These are phyloP conservation scores for Typhlichthys subterraneus DNA, from an alignment of 2,797 vertebrate species.

Conservation along the genomic window DNA sequence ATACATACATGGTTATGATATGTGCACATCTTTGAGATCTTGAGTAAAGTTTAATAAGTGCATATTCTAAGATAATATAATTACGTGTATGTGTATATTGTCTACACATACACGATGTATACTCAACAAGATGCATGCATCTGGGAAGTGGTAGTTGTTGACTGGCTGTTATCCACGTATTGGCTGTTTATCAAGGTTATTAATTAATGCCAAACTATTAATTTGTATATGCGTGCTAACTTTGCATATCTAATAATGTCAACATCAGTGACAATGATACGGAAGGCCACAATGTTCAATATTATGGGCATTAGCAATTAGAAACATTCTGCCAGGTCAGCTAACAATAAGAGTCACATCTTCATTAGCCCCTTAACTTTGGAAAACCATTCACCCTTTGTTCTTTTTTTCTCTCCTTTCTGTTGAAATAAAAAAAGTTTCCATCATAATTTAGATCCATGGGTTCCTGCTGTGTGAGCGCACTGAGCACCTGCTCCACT, in stretches of 20 bases:
- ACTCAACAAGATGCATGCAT: constrained; percentile 22
- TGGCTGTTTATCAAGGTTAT: constrained; percentile 1
- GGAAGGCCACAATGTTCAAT: background rate
- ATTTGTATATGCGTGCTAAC: background rate
- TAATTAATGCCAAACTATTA: background rate
- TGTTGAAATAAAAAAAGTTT: constrained; percentile 5
- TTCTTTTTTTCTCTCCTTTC: too few relatives aligned
- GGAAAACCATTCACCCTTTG: background rate
- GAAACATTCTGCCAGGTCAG: background rate
- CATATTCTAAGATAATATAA: too few relatives aligned
- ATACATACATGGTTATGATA: background rate
- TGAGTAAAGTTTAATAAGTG: too few relatives aligned
- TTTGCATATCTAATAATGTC: background rate
- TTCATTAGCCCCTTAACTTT: background rate
- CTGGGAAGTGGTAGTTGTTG: background rate
- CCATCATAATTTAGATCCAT: constrained; percentile 6
- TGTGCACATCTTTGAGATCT: too few relatives aligned
- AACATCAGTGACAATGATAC: too few relatives aligned
- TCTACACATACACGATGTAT: too few relatives aligned
- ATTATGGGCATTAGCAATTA: constrained; percentile 2
- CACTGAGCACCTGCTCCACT: background rate
- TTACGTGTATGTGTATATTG: too few relatives aligned
- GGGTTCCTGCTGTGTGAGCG: background rate
- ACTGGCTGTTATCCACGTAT: background rate
- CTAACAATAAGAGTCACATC: background rate